Conservation (phyloP, 1,140 invertebrate species). For the Tetramorium parvispinum region DNA sequence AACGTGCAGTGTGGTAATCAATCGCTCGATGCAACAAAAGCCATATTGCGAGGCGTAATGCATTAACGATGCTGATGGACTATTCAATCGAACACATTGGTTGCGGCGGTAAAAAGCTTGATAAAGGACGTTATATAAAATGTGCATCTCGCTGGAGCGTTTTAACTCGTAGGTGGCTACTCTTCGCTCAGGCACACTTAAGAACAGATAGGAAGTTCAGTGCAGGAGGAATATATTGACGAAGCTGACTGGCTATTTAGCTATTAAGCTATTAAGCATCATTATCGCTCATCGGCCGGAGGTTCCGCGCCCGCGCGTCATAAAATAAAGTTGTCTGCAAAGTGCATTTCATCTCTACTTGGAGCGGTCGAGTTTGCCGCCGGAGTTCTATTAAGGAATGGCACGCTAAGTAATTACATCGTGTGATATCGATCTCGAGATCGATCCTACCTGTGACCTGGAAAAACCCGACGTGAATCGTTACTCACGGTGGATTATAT, state of each 20-base stretch:
- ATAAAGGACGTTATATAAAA: slow-evolving; percentile 52
- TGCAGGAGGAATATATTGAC: slow-evolving; percentile 47
- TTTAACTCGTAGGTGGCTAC: background rate
- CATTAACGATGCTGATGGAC: slow-evolving; percentile 58
- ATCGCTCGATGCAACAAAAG: slow-evolving; percentile 37
- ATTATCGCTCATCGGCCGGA: slow-evolving; percentile 32
- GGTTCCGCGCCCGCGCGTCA: slow-evolving; percentile 16
- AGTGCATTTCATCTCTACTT: slow-evolving; percentile 54
- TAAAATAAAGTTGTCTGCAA: slow-evolving; percentile 54
- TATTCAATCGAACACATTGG: slow-evolving; percentile 39
- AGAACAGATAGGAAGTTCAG: slow-evolving; percentile 34
- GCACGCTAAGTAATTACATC: slow-evolving; percentile 65
- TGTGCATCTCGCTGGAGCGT: background rate
- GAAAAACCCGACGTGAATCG: slow-evolving; percentile 29
- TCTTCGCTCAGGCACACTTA: background rate
- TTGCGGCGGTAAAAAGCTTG: slow-evolving; percentile 21
- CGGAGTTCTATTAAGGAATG: slow-evolving; percentile 61
- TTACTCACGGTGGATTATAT: slow-evolving; percentile 49
- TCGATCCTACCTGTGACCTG: slow-evolving; percentile 43
- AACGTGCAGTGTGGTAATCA: slow-evolving; percentile 9
- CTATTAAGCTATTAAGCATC: slow-evolving; percentile 35
- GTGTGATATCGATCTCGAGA: slow-evolving; percentile 37
- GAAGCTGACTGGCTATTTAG: slow-evolving; percentile 47
- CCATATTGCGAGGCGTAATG: background rate
- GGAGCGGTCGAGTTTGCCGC: slow-evolving; percentile 13